phyloP scores from a whole-genome alignment of 2,113 vertebrate genomes.

The Scalopus aquaticus region DNA sequence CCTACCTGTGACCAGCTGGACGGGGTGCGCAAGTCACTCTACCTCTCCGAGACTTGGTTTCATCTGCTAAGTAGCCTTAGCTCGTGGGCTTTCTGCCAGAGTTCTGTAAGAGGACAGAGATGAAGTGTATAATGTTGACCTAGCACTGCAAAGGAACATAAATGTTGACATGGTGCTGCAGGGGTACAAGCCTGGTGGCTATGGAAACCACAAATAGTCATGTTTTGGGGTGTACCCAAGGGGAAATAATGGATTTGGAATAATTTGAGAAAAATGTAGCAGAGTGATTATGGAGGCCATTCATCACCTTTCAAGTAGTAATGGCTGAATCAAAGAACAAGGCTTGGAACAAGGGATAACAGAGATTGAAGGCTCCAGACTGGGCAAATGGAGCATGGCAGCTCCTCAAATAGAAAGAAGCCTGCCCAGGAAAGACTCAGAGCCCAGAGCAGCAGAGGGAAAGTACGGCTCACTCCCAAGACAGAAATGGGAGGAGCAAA shows the following conservation, averaged over 20 bases:
- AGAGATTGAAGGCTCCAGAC: not conserved
- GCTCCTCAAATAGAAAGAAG: not conserved
- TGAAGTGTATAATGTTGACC: rapidly evolving
- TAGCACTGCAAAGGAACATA: not conserved
- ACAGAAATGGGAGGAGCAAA: not conserved
- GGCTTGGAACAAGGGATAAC: not conserved
- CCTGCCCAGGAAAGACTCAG: not conserved
- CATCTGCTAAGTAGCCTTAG: not conserved
- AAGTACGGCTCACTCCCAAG: not conserved
- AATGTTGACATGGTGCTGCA: not conserved
- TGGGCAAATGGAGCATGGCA: not conserved
- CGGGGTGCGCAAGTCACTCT: not conserved
- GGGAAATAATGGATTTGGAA: not conserved
- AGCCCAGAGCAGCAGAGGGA: not conserved
- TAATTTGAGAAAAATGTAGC: not conserved
- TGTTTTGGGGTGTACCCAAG: not conserved
- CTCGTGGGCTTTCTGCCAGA: not conserved
- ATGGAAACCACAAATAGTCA: not conserved
- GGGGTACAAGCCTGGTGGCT: not conserved
- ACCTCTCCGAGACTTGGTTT: not conserved
- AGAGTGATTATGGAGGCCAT: not conserved
- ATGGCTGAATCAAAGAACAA: not conserved
- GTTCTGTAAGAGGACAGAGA: not conserved
- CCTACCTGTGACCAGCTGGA: not conserved
- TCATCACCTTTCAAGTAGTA: not conserved